Evolutionary conservation across 1,140 invertebrate species (phyloP).

Genomic region (Cotesia chilonis): DNA sequence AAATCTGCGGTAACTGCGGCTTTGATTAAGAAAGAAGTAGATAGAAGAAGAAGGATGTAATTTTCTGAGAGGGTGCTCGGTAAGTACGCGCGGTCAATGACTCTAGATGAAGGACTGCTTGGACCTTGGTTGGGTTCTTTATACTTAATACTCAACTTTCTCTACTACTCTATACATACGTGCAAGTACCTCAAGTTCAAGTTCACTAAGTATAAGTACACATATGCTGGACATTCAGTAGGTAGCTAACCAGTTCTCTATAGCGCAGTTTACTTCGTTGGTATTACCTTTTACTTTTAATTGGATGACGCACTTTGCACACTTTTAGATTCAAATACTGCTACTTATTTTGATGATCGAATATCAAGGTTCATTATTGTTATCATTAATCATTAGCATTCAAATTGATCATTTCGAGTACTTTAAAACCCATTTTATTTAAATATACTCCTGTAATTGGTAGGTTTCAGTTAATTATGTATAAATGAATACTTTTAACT

Average conservation of each 20-base stretch:
- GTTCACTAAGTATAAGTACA: slow-evolving; percentile 46
- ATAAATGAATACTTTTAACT: no score
- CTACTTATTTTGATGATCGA: not conserved
- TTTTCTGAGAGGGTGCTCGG: slow-evolving; percentile 29
- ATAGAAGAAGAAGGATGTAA: slow-evolving; percentile 21
- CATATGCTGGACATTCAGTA: slow-evolving; percentile 40
- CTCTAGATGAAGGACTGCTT: slow-evolving; percentile 29
- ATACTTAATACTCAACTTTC: slow-evolving; percentile 14
- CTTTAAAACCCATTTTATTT: not conserved
- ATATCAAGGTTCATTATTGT: not conserved
- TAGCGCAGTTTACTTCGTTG: slow-evolving; percentile 12
- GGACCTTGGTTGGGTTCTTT: slow-evolving; percentile 38
- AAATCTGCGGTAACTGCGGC: slow-evolving; percentile 17
- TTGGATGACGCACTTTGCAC: slow-evolving; percentile 25
- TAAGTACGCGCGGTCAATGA: slow-evolving; percentile 28
- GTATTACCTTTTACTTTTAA: slow-evolving; percentile 17
- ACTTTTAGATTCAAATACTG: not conserved
- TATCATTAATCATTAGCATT: not conserved
- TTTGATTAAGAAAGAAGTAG: slow-evolving; percentile 21
- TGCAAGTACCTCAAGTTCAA: slow-evolving; percentile 50
- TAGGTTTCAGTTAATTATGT: no score
- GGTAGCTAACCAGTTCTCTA: slow-evolving; percentile 20
- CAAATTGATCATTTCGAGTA: not conserved
- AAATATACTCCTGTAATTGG: not conserved
- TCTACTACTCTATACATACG: not conserved